A percentile compares a stretch with the other conserved stretches of the same genome.
phyloP scores from a whole-genome alignment of 2,888 invertebrate genomes.

The Tromatobia lineatoria region DNA sequence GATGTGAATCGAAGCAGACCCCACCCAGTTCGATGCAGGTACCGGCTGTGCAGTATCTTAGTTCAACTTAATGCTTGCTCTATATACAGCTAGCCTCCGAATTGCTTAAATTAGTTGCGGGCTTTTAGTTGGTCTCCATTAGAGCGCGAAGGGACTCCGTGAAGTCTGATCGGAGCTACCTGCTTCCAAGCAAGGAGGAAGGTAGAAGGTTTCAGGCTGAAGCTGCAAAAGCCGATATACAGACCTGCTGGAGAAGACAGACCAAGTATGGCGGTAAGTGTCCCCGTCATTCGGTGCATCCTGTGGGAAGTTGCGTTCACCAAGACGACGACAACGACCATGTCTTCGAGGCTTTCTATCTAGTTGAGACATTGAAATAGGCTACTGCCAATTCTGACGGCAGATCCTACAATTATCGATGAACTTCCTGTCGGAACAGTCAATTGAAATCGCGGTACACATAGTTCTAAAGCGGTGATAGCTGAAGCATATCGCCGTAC shows the following conservation, averaged over 20 bases:
- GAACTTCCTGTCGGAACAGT: constrained; percentile 36
- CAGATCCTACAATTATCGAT: constrained; percentile 42
- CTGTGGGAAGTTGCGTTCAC: constrained; percentile 30
- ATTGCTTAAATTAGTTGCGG: constrained; percentile 69
- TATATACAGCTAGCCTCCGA: constrained; percentile 53
- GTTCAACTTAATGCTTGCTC: constrained; percentile 20
- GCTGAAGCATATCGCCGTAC: not conserved
- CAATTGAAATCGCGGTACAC: constrained; percentile 46
- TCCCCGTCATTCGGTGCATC: constrained; percentile 33
- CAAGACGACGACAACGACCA: constrained; percentile 5
- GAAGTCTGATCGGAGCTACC: constrained; percentile 48
- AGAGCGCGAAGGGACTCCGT: constrained; percentile 43
- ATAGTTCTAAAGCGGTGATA: not conserved
- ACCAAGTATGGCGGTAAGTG: constrained; percentile 36
- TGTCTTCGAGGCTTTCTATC: constrained; percentile 5
- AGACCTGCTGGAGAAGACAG: constrained; percentile 4
- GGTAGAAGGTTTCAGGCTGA: constrained; percentile 6
- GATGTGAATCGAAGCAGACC: constrained; percentile 70
- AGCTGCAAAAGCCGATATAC: not conserved
- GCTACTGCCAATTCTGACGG: constrained; percentile 34
- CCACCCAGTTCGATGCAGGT: not conserved
- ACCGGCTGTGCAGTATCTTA: constrained; percentile 21
- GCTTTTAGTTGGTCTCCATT: constrained; percentile 62
- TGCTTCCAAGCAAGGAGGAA: not conserved
- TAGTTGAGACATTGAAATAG: constrained; percentile 16